Evolutionary conservation across 2,888 invertebrate species (phyloP).

Genomic region (Ephialtes manifestator): DNA sequence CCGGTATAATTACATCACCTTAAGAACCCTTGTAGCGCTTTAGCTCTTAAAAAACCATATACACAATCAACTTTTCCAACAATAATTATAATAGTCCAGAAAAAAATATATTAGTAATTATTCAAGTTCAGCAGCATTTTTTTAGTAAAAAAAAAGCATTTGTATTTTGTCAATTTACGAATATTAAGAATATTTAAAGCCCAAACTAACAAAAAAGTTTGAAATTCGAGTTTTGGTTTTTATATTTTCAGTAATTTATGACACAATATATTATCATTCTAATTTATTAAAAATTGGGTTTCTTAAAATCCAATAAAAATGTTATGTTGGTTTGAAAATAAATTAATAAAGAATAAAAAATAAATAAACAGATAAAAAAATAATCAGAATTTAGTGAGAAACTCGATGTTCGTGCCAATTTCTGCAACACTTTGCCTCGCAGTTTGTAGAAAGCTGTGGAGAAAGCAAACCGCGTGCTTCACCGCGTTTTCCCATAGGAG

Average conservation of each 20-base stretch:
- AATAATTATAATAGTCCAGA: conserved; percentile 40
- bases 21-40: conserved; percentile 39
- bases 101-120: neutral
- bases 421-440: conserved; percentile 4
- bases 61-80: conserved; percentile 26
- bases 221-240: too few relatives aligned
- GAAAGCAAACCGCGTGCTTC: conserved; percentile 57
- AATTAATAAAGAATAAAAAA: neutral
- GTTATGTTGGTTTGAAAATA: neutral
- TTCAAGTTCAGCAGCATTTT: too few relatives aligned
- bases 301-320: neutral
- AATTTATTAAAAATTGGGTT: too few relatives aligned
- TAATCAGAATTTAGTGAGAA: neutral
- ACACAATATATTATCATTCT: too few relatives aligned
- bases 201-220: too few relatives aligned
- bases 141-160: neutral
- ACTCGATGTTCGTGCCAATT: conserved; percentile 3
- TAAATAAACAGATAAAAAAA: conserved; percentile 7
- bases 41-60: neutral
- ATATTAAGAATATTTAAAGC: too few relatives aligned
- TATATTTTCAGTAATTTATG: too few relatives aligned
- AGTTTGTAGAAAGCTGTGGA: conserved; percentile 37
- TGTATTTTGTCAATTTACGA: neutral
- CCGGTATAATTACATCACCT: conserved; percentile 83
- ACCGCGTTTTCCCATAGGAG: conserved; percentile 63